Percentiles rank a stretch among this genome's conserved stretches.
phyloP scores from a whole-genome alignment of 1,140 invertebrate species.

The Pissodes strobi region DNA sequence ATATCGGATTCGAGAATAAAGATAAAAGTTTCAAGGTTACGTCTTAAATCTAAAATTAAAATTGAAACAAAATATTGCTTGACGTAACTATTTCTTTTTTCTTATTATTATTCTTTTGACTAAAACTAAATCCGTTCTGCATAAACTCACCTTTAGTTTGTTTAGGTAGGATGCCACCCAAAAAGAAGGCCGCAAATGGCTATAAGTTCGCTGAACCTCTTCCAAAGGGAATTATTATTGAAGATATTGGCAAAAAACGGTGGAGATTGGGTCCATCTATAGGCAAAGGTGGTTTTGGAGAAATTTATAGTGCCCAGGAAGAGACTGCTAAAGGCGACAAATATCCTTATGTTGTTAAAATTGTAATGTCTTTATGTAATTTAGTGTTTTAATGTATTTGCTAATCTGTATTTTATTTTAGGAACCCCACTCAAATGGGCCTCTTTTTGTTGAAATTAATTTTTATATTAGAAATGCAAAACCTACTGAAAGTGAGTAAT shows the following conservation, averaged over 20 bases:
- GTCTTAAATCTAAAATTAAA: too few species aligned
- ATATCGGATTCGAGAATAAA: too few species aligned
- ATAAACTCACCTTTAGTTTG: too few species aligned
- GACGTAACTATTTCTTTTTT: too few species aligned
- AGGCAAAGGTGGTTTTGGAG: conserved; percentile 91
- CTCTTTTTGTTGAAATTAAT: conserved; percentile 93
- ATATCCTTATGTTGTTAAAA: conserved; percentile 78
- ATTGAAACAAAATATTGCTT: too few species aligned
- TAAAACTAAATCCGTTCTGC: too few species aligned
- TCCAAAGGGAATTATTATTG: conserved; percentile 73
- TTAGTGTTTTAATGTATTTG: background rate
- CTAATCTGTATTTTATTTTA: conserved; percentile 54
- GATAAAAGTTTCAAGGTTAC: too few species aligned
- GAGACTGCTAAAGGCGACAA: conserved; percentile 59
- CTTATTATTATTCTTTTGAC: too few species aligned
- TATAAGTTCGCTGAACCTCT: conserved; percentile 79
- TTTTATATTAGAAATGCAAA: conserved; percentile 90
- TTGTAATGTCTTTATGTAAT: conserved; percentile 63
- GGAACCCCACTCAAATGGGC: conserved; percentile 92
- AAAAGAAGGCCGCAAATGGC: conserved; percentile 58
- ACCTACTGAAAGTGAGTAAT: conserved; percentile 61
- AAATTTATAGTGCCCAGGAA: conserved; percentile 81
- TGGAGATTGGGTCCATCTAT: conserved; percentile 88
- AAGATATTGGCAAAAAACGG: conserved; percentile 74
- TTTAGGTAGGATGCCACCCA: conserved; percentile 32